Percentiles rank a stretch among this genome's conserved stretches.
phyloP scores from a whole-genome alignment of 2,113 vertebrate species.

The Herpetotheres cachinnans region DNA sequence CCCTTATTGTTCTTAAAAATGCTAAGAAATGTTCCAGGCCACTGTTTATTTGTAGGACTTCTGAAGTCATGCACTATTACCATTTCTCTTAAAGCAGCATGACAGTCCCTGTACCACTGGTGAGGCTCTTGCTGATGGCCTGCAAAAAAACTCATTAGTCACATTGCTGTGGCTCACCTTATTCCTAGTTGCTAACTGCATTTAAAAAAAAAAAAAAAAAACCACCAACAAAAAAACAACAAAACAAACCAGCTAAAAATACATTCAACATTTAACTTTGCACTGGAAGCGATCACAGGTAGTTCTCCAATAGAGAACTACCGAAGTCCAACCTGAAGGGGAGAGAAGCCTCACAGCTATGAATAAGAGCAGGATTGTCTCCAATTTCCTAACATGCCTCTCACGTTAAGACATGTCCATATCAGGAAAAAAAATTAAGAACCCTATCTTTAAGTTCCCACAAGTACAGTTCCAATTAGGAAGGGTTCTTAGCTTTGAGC shows the following conservation, averaged over 20 bases:
- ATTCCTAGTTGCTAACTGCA: not conserved
- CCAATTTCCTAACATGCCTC: not conserved
- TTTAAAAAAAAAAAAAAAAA: not conserved
- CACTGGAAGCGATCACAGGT: not conserved
- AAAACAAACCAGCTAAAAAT: not conserved
- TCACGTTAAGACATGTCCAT: not conserved
- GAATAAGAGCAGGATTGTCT: not conserved
- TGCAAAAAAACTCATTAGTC: not conserved
- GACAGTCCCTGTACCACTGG: not conserved
- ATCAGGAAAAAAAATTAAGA: constrained; percentile 15
- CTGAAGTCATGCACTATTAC: constrained; percentile 42
- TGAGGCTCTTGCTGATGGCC: not conserved
- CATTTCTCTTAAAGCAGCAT: constrained; percentile 51
- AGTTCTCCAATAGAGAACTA: not conserved
- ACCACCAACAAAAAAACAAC: accelerated
- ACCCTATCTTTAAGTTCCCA: not conserved
- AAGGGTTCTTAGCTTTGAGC: not conserved
- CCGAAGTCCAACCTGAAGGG: not conserved
- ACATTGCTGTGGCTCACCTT: not conserved
- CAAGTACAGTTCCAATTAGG: not conserved
- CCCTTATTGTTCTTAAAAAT: constrained; percentile 71
- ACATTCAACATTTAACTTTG: not conserved
- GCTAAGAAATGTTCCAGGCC: constrained; percentile 66
- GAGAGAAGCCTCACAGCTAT: not conserved
- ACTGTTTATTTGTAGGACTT: constrained; percentile 63